Percentiles rank a stretch among this genome's conserved stretches.
phyloP scores from a whole-genome alignment of 2,113 vertebrate species.

The Romanogobio albipinnatus region DNA sequence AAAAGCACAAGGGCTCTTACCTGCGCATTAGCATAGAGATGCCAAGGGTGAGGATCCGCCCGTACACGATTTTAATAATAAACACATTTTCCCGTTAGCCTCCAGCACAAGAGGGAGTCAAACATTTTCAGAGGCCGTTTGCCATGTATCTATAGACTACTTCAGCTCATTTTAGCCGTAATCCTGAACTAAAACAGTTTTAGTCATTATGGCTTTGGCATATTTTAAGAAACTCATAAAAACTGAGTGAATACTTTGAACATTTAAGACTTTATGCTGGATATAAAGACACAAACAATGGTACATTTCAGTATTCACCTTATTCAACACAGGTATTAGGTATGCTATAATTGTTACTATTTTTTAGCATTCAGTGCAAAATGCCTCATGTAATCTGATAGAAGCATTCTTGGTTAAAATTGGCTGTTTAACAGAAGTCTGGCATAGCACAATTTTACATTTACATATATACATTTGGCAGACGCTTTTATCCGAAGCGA shows the following conservation, averaged over 20 bases:
- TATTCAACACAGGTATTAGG: background rate
- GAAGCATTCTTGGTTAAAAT: background rate
- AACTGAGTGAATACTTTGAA: background rate
- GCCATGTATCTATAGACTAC: constrained; percentile 55
- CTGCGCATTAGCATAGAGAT: constrained; percentile 74
- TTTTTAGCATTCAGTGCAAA: too few species aligned
- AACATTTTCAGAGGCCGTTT: constrained; percentile 71
- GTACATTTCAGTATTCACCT: background rate
- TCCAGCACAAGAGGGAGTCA: constrained; percentile 67
- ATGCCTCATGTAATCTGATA: too few species aligned
- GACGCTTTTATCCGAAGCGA: too few species aligned
- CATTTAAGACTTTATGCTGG: background rate
- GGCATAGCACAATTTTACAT: too few species aligned
- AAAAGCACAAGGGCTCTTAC: constrained; percentile 68
- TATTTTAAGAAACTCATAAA: background rate
- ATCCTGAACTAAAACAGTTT: constrained; percentile 23
- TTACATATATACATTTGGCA: too few species aligned
- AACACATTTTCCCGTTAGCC: constrained; percentile 57
- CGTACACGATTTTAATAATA: constrained; percentile 69
- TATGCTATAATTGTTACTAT: background rate
- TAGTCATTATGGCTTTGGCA: background rate
- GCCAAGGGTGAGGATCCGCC: constrained; percentile 58
- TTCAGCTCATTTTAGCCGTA: background rate
- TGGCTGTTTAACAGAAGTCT: background rate
- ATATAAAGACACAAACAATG: background rate